Base-by-base conservation (phyloP, 2,113 vertebrate species). In the Otocyon megalotis region DNA sequence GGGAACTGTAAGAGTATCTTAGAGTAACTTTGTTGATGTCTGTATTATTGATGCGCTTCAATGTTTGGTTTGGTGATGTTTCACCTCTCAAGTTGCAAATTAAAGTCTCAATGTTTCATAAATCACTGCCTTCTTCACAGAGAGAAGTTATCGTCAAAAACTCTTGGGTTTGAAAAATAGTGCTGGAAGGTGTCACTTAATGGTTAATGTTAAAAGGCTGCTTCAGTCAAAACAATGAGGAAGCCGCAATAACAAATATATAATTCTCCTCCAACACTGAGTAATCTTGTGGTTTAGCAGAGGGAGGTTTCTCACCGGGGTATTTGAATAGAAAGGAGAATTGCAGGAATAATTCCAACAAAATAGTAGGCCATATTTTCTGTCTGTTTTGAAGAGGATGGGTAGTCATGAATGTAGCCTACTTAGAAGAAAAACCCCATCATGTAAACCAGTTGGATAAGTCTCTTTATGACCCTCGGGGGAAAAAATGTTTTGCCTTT, bases 1-100 rank as follows among this genome's bases (percentile, higher is more conserved):
- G 48, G 11, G 30, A 20, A 56, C 4, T 24, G 53, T 67, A 80
- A 56, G 1, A 14, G 2, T 28, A 14, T 22, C 32, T 72, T 74
- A 5, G 7, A 82, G 26, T 32, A 54, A 11, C 4, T 19, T 5
- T 20, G n/a, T 19, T 37, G 35, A 30, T 17, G 0, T 92, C 14
- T 81, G 9, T 17, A 6, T 24, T 26, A 8, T 16, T 9, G 14
- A 26, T 15, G 1, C 0, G 43, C 8, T 32, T 22, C 5, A 1
- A 12, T 7, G 16, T 9, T 76, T 69, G 22, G 2, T 26, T 83
- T 26, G 56, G 17, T 50, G 24, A 62, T 28, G 26, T 22, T 50
- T 88, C 20, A 84, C 19, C 4, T 56, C 30, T 62, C 8, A 9
- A 8, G 4, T 9, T 92, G 65, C 22, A 69, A 81, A 56, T 10